These are phyloP conservation scores for Telmatochromis sp. DNA, from an alignment of 2,113 vertebrate species.

Conservation along the genomic window DNA sequence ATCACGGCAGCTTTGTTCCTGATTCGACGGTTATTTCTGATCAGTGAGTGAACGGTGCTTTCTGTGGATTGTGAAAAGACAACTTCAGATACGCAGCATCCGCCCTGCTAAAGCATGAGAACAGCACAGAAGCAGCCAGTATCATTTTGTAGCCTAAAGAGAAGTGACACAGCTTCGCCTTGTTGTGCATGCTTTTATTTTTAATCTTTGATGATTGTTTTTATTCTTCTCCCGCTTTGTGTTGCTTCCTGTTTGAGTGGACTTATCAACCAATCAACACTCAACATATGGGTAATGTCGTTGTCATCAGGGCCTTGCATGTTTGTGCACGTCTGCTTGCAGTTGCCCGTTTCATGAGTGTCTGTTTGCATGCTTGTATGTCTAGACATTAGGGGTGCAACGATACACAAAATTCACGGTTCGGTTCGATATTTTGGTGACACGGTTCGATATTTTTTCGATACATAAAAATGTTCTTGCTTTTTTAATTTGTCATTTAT, in stretches of 20 bases:
- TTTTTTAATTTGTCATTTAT: too few relatives aligned
- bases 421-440: too few relatives aligned
- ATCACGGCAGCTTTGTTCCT: neutral
- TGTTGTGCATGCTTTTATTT: neutral
- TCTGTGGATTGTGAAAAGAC: neutral
- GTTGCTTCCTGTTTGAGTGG: neutral
- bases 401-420: too few relatives aligned
- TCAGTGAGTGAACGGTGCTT: accelerated
- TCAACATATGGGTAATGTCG: neutral
- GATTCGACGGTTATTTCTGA: neutral
- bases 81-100: neutral
- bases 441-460: accelerated
- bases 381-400: too few relatives aligned
- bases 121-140: neutral
- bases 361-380: neutral
- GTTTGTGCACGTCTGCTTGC: neutral
- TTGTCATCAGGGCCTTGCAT: neutral
- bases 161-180: neutral
- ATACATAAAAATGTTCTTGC: too few relatives aligned
- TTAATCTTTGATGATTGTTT: neutral
- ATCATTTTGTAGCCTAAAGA: neutral
- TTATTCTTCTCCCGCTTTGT: neutral
- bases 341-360: neutral
- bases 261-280: neutral
- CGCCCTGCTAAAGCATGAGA: neutral